Evolutionary conservation across 2,797 vertebrate species (phyloP).

Genomic region (Siniperca scherzeri): DNA sequence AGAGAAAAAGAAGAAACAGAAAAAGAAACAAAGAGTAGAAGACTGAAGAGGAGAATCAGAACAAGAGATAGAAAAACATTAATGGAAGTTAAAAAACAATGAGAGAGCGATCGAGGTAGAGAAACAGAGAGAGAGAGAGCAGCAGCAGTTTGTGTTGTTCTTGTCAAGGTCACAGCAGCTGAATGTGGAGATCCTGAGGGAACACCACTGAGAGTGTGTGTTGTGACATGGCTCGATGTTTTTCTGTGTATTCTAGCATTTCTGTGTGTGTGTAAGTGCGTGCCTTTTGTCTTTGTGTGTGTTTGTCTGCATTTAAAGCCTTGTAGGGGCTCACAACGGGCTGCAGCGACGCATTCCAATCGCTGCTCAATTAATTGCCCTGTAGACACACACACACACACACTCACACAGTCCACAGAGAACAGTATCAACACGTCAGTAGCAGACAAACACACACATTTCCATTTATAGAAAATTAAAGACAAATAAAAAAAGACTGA

Average conservation of each 20-base stretch:
- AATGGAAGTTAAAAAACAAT: background rate
- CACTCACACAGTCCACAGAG: slow-evolving; percentile 36
- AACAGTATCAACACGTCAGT: slow-evolving; percentile 49
- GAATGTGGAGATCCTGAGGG: slow-evolving; percentile 73
- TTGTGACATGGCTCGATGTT: slow-evolving; percentile 43
- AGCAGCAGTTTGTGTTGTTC: slow-evolving; percentile 64
- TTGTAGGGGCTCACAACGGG: slow-evolving; percentile 59
- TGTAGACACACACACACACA: slow-evolving; percentile 33
- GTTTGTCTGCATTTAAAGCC: slow-evolving; percentile 70
- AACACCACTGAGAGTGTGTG: slow-evolving; percentile 51
- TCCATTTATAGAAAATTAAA: slow-evolving; percentile 48
- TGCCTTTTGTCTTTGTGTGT: slow-evolving; percentile 40
- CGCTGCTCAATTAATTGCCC: slow-evolving; percentile 67
- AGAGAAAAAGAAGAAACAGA: no score
- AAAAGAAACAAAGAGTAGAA: background rate
- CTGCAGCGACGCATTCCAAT: slow-evolving; percentile 70
- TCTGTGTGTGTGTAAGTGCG: slow-evolving; percentile 31
- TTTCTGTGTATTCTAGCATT: slow-evolving; percentile 31
- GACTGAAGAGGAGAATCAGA: background rate
- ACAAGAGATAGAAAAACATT: background rate
- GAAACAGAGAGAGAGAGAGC: slow-evolving; percentile 12
- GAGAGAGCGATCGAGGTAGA: background rate
- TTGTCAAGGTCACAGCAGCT: slow-evolving; percentile 75
- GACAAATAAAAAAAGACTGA: slow-evolving; percentile 26
- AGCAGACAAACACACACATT: slow-evolving; percentile 50